Percentiles rank a stretch among this genome's conserved stretches.
These are phyloP conservation scores for Trissolcus brochymenae DNA, from an alignment of 2,888 invertebrate species.

Conservation along the genomic window DNA sequence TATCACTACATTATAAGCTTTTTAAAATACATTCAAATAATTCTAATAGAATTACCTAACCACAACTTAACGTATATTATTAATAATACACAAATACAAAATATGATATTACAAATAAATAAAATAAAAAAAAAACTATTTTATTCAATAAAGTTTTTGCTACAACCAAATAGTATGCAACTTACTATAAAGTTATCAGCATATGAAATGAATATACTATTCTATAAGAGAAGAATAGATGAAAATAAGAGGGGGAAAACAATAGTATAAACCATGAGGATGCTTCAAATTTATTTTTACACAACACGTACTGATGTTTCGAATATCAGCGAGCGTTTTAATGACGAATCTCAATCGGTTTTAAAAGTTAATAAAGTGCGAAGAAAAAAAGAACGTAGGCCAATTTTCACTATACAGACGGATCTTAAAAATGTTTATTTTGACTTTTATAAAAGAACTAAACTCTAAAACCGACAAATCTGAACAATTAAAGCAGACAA, in stretches of 20 bases:
- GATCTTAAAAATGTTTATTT: constrained; percentile 22
- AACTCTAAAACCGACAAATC: constrained; percentile 13
- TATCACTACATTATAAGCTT: constrained; percentile 75
- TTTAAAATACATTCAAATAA: constrained; percentile 68
- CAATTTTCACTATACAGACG: constrained; percentile 8
- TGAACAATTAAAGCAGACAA: constrained; percentile 50
- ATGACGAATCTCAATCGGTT: constrained; percentile 36
- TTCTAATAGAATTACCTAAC: constrained; percentile 60
- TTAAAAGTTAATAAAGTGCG: constrained; percentile 18
- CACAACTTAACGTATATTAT: constrained; percentile 62
- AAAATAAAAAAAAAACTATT: constrained; percentile 68
- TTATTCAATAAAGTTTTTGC: constrained; percentile 75
- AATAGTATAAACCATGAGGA: constrained; percentile 66
- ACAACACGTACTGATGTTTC: constrained; percentile 69
- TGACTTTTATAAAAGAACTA: constrained; percentile 12
- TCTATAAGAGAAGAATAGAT: constrained; percentile 66
- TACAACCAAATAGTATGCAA: constrained; percentile 73
- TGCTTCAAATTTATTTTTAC: constrained; percentile 76
- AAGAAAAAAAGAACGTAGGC: constrained; percentile 13
- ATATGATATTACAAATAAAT: constrained; percentile 66
- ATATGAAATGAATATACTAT: constrained; percentile 65
- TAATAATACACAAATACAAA: constrained; percentile 67
- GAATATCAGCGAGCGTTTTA: constrained; percentile 58
- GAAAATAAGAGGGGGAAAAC: constrained; percentile 56
- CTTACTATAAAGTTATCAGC: constrained; percentile 69